Conservation (phyloP, 2,888 invertebrate genomes). For the Micoletzkya japonica region DNA sequence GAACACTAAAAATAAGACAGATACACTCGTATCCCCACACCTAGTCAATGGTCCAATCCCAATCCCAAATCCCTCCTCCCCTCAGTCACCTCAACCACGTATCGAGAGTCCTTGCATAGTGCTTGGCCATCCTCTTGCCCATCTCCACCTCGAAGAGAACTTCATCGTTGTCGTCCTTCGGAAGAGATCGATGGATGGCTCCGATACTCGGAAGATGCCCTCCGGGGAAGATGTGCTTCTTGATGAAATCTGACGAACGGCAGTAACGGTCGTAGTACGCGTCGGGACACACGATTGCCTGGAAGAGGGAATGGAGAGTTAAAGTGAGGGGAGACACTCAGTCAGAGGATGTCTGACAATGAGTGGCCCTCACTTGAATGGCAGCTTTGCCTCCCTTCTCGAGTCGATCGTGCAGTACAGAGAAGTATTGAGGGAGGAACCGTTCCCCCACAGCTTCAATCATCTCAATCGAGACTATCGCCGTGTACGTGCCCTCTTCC, state of each 20-base stretch:
- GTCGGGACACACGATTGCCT: slow-evolving; percentile 56
- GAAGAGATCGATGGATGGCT: slow-evolving; percentile 24
- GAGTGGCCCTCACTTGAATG: slow-evolving; percentile 38
- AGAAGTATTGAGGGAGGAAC: slow-evolving; percentile 53
- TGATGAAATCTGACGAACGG: slow-evolving; percentile 54
- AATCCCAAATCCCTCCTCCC: not conserved
- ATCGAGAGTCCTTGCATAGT: slow-evolving; percentile 55
- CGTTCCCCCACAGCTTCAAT: slow-evolving; percentile 58
- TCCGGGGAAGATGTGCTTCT: slow-evolving; percentile 60
- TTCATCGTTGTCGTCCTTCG: not conserved
- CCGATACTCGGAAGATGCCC: slow-evolving; percentile 54
- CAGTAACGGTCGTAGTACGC: slow-evolving; percentile 52
- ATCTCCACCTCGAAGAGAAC: slow-evolving; percentile 1
- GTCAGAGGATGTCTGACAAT: not conserved
- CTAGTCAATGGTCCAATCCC: not conserved
- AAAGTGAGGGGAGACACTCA: not conserved
- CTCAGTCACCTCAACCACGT: slow-evolving; percentile 35
- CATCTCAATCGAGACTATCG: slow-evolving; percentile 55
- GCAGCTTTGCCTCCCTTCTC: slow-evolving; percentile 46
- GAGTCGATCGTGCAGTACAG: slow-evolving; percentile 46
- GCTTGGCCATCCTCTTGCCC: slow-evolving; percentile 36
- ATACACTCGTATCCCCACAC: not conserved
- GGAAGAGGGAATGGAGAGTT: not conserved
- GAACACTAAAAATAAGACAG: not conserved
- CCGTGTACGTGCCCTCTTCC: slow-evolving; percentile 44